These are phyloP conservation scores for Campoplex capitator DNA, from an alignment of 2,888 invertebrate genomes.

Conservation along the genomic window DNA sequence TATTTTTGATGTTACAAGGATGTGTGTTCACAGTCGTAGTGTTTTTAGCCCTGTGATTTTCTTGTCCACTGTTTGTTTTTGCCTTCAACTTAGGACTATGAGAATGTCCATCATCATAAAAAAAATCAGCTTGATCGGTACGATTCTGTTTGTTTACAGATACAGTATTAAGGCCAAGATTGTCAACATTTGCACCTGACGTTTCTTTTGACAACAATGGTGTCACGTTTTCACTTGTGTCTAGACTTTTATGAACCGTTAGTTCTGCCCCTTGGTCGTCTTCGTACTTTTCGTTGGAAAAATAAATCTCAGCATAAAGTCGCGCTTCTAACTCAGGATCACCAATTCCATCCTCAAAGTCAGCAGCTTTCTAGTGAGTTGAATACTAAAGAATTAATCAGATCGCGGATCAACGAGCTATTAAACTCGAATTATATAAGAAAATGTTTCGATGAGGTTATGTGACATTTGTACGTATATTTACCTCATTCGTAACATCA, in stretches of 20 bases:
- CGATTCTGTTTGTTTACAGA: background rate
- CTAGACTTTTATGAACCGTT: conserved; percentile 8
- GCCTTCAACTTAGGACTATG: background rate
- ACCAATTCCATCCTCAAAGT: conserved; percentile 37
- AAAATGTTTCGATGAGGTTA: conserved; percentile 32
- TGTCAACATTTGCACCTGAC: background rate
- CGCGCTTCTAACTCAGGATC: conserved; percentile 76
- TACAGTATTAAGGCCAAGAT: background rate
- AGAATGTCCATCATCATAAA: background rate
- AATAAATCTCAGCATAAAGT: conserved; percentile 79
- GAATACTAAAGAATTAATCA: background rate
- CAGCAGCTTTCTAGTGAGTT: conserved; percentile 34
- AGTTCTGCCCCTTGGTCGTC: background rate
- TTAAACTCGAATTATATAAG: conserved; percentile 51
- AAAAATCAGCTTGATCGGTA: background rate
- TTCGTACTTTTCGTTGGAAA: conserved; percentile 72
- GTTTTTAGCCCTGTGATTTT: background rate
- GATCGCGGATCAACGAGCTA: background rate
- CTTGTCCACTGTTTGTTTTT: background rate
- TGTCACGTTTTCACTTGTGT: background rate
- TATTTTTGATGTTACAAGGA: background rate
- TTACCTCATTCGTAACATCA: conserved; percentile 56
- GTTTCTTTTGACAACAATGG: background rate
- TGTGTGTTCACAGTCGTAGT: background rate
- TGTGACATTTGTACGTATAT: conserved; percentile 6